Evolutionary conservation across 2,888 invertebrate species (phyloP).

Genomic region (Sinodicranocentrus sp.): DNA sequence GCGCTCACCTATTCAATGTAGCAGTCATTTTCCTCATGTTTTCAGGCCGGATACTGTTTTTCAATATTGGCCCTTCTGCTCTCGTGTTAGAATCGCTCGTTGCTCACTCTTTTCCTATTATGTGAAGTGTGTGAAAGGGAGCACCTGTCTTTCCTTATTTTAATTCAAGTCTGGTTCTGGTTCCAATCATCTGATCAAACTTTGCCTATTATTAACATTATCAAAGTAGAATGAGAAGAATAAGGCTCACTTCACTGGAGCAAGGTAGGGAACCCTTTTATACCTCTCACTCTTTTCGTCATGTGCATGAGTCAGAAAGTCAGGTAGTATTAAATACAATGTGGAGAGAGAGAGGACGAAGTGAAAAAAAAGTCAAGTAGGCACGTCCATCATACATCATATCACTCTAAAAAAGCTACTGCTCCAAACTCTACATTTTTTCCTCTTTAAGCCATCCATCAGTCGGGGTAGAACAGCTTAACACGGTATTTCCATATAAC

Average conservation of each 20-base stretch:
- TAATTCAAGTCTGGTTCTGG: conserved; percentile 41
- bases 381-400: conserved; percentile 16
- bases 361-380: conserved; percentile 11
- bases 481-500: conserved; percentile 24
- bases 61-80: too few relatives aligned
- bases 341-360: too few relatives aligned
- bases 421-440: not conserved
- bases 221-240: conserved; percentile 15
- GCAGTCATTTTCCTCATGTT: too few relatives aligned
- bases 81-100: not conserved
- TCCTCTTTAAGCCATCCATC: not conserved
- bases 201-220: conserved; percentile 25
- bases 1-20: too few relatives aligned
- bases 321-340: not conserved
- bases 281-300: not conserved
- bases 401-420: not conserved
- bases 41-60: too few relatives aligned
- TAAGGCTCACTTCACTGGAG: conserved; percentile 22
- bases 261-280: conserved; percentile 4
- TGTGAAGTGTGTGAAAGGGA: conserved; percentile 57
- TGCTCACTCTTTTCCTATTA: not conserved
- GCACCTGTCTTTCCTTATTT: conserved; percentile 54
- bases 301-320: not conserved
- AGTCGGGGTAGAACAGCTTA: conserved; percentile 4
- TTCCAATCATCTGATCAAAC: conserved; percentile 54